Percentiles rank a stretch among this genome's conserved stretches.
phyloP scores from a whole-genome alignment of 1,140 invertebrate genomes.

The Drosophila subobscura region DNA sequence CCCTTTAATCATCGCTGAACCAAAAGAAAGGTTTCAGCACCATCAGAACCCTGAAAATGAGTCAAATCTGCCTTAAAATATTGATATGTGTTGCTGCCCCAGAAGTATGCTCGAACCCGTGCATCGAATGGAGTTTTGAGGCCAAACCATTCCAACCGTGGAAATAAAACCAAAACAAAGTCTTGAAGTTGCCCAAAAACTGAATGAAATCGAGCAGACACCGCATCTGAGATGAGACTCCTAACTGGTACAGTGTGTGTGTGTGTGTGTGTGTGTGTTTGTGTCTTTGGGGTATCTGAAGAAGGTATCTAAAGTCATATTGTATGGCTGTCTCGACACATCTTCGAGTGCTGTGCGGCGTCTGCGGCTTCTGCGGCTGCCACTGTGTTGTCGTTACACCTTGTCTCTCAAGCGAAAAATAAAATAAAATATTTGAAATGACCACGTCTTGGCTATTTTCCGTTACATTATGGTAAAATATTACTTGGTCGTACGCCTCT shows the following conservation, averaged over 20 bases:
- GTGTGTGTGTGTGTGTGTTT: neutral
- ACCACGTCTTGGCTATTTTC: constrained; percentile 80
- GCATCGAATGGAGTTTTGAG: no score
- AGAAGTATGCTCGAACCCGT: no score
- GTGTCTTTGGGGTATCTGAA: constrained; percentile 7
- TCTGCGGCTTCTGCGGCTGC: constrained; percentile 49
- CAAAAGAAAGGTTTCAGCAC: no score
- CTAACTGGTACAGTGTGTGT: neutral
- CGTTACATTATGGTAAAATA: constrained; percentile 82
- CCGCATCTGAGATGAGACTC: neutral
- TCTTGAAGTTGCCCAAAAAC: constrained; percentile 6
- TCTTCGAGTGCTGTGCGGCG: neutral
- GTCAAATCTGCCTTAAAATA: no score
- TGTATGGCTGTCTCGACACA: neutral
- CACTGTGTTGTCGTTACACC: constrained; percentile 66
- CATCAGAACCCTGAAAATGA: no score
- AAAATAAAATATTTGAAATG: constrained; percentile 81
- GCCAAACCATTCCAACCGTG: no score
- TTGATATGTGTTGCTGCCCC: no score
- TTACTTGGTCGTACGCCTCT: constrained; percentile 59
- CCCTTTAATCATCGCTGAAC: no score
- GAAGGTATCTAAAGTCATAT: constrained; percentile 32
- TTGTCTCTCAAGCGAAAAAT: constrained; percentile 69
- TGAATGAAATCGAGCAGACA: constrained; percentile 5
- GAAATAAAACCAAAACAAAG: neutral